Conservation (phyloP, 2,888 invertebrate genomes). For the Tetheella fluctuosa region DNA sequence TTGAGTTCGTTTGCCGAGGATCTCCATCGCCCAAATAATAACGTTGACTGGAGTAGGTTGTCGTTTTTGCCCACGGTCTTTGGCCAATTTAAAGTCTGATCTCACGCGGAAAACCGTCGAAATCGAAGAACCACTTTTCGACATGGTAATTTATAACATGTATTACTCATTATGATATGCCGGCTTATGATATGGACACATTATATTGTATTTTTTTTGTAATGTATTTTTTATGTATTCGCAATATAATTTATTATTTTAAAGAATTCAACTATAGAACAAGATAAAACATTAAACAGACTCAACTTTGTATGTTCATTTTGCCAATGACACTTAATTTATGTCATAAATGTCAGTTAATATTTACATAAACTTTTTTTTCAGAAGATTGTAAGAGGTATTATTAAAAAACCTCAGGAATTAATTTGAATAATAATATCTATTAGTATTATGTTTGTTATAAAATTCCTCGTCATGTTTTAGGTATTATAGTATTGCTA, state of each 20-base stretch:
- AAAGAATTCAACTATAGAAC: not conserved
- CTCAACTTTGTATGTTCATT: slow-evolving; percentile 1
- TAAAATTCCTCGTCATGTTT: no score
- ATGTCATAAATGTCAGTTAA: no score
- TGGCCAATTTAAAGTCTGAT: slow-evolving; percentile 44
- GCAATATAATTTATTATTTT: not conserved
- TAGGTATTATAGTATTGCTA: no score
- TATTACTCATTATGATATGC: slow-evolving; percentile 11
- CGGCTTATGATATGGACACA: not conserved
- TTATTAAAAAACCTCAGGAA: no score
- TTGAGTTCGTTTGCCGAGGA: slow-evolving; percentile 41
- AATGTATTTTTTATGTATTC: not conserved
- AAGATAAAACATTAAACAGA: not conserved
- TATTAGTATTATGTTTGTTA: no score
- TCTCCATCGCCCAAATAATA: slow-evolving; percentile 61
- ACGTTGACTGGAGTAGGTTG: slow-evolving; percentile 52
- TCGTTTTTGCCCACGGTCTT: slow-evolving; percentile 35
- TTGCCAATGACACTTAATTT: not conserved
- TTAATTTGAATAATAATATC: no score
- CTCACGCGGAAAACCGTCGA: slow-evolving; percentile 44
- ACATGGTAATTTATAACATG: slow-evolving; percentile 29
- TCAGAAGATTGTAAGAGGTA: no score
- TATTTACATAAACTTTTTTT: no score
- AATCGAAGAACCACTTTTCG: slow-evolving; percentile 35
- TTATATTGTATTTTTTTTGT: not conserved